Evolutionary conservation across 1,140 invertebrate species (phyloP), one percentile per base, ranked within the genome.

Genomic region (Drosophila virilis): DNA sequence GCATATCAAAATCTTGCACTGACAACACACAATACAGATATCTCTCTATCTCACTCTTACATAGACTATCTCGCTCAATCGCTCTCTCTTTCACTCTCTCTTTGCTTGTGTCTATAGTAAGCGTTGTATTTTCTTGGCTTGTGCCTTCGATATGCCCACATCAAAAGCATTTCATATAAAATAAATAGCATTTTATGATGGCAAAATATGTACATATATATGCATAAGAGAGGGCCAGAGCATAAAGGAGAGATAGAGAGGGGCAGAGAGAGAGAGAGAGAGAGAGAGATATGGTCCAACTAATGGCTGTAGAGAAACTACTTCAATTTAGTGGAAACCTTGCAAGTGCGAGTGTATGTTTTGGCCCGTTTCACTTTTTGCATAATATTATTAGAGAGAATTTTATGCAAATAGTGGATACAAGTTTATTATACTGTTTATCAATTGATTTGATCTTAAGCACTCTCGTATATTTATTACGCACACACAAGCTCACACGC

Each of bases 371-470:
- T 66, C 67, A 67, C 75, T 78, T 80, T 78, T 71, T 62, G 75
- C 43, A 78, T 82, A 78, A 83, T 71, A 83, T 76, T 83, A 83
- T 83, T 83, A 76, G 46, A 76, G 64, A 54, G 75, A 59, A 69
- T 74, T 84, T 71, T 85, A 85, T 84, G 78, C 80, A 78, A 81
- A 86, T 88, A 86, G 77, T 84, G 67, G 76, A 82, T 82, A 88
- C 84, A 84, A 84, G 84, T 88, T 88, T 88, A 88, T 88, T 88
- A 89, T 80, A 79, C 84, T 88, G 73, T 78, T 84, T 89, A 88
- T 88, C 84, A 88, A 89, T 88, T 88, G 84, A 88, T 89, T 89
- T 89, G 84, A 89, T 88, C 84, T 89, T 88, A 84, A 89, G 84
- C 74, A 88, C 84, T 77, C 77, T 89, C 68, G 77, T 80, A 80